Percentiles rank a stretch among this genome's conserved stretches.
These are phyloP conservation scores for Acanthurus lineatus DNA, from an alignment of 2,797 vertebrate genomes.

Conservation along the genomic window DNA sequence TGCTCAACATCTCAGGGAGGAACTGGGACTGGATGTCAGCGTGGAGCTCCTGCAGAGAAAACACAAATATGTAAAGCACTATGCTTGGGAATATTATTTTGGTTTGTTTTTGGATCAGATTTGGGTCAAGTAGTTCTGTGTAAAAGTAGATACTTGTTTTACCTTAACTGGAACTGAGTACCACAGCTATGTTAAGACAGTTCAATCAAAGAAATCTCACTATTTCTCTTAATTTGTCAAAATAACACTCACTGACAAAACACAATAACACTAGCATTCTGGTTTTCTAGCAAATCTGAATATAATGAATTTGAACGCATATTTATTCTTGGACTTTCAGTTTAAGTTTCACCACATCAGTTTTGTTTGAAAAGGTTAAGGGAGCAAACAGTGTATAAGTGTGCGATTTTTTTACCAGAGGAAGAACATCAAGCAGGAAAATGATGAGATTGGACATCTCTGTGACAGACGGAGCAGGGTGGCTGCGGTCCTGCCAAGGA, in stretches of 20 bases:
- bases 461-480: slow-evolving; percentile 83
- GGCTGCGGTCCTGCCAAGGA: slow-evolving; percentile 69
- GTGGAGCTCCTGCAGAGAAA: slow-evolving; percentile 91
- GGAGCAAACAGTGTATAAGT: neutral
- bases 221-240: neutral
- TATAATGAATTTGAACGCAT: neutral
- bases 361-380: neutral
- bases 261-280: too few relatives aligned
- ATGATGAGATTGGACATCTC: slow-evolving; percentile 93
- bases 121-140: neutral
- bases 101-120: neutral
- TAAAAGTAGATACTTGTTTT: neutral
- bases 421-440: slow-evolving; percentile 95
- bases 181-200: neutral
- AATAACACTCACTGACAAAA: too few relatives aligned
- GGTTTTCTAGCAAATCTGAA: neutral
- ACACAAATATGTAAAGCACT: slow-evolving; percentile 21
- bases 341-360: neutral
- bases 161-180: neutral
- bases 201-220: neutral
- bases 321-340: neutral
- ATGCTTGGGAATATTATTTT: neutral
- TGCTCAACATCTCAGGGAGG: slow-evolving; percentile 94
- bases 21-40: slow-evolving; percentile 95
- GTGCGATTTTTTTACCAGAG: slow-evolving; percentile 87